Evolutionary conservation across 2,113 vertebrate genomes (phyloP).

Genomic region (Sapayoa aenigma): DNA sequence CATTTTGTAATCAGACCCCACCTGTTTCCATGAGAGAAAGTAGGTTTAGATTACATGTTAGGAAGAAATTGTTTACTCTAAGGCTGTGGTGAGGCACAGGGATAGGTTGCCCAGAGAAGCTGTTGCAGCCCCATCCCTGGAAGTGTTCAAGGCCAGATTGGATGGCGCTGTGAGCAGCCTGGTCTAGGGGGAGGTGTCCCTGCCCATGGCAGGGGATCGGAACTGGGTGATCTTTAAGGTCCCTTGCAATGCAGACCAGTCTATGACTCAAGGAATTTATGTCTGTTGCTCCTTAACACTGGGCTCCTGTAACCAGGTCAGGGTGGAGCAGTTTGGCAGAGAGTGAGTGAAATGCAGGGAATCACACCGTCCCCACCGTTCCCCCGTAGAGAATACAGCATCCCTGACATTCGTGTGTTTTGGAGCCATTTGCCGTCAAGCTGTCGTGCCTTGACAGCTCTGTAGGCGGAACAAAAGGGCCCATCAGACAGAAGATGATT

Average conservation of each 20-base stretch:
- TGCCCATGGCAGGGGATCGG: not conserved
- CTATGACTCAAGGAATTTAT: not conserved
- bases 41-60: not conserved
- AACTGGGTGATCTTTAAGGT: not conserved
- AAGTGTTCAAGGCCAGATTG: not conserved
- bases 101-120: not conserved
- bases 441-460: not conserved
- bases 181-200: not conserved
- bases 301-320: not conserved
- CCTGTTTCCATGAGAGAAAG: not conserved
- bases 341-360: not conserved
- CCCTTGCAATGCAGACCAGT: not conserved
- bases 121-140: not conserved
- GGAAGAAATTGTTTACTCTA: not conserved
- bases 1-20: not conserved
- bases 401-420: not conserved
- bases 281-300: not conserved
- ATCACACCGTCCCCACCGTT: not conserved
- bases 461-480: not conserved
- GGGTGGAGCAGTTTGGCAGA: not conserved
- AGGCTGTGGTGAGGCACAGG: not conserved
- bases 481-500: not conserved
- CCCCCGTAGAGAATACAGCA: accelerated
- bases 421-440: not conserved
- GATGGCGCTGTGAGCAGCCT: not conserved